Percentiles rank a stretch among this genome's conserved stretches.
phyloP scores from a whole-genome alignment of 2,113 vertebrate species.

The Arenaria interpres region DNA sequence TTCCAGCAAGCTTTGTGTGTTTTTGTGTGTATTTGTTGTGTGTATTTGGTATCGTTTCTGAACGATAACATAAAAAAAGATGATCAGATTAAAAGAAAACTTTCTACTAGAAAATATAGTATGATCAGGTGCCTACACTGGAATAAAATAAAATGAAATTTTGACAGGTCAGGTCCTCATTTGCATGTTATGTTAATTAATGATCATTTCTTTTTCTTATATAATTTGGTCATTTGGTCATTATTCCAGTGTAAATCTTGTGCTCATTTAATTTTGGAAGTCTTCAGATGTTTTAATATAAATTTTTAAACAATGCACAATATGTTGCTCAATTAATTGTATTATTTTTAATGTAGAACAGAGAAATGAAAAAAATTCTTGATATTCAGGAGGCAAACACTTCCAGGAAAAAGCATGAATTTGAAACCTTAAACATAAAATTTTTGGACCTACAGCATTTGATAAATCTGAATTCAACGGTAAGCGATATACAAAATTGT shows the following conservation, averaged over 20 bases:
- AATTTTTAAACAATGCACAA: neutral
- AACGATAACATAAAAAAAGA: neutral
- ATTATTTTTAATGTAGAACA: slow-evolving; percentile 26
- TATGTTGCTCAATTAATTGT: neutral
- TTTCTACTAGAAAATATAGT: neutral
- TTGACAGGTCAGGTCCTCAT: neutral
- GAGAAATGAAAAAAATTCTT: neutral
- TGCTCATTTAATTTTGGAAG: neutral
- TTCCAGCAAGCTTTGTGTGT: neutral
- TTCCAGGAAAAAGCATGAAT: slow-evolving; percentile 4
- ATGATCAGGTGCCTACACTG: neutral
- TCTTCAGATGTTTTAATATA: neutral
- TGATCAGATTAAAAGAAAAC: neutral
- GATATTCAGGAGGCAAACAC: neutral
- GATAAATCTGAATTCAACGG: neutral
- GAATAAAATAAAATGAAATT: neutral
- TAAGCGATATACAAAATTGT: neutral
- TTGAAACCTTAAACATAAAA: neutral
- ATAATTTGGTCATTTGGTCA: neutral
- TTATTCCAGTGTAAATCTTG: neutral
- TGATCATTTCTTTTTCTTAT: neutral
- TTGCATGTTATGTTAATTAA: neutral
- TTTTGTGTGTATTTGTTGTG: neutral
- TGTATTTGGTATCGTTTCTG: neutral
- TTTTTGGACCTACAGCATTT: slow-evolving; percentile 8